Base-by-base conservation (phyloP, 2,797 vertebrate genomes). In the Merluccius polli region DNA sequence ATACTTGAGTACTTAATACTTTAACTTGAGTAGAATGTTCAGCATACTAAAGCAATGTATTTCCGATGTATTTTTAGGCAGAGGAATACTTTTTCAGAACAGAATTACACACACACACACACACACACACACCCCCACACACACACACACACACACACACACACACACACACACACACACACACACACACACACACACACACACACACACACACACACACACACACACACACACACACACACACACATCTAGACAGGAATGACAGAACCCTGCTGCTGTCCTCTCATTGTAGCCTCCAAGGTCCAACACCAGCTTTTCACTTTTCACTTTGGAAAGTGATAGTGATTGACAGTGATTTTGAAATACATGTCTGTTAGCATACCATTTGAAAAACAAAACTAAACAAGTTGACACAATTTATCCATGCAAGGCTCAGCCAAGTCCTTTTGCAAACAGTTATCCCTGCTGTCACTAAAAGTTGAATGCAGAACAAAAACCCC, bases 171-270 rank as follows among this genome's bases (percentile, higher is more conserved):
- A 38, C 24, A 30, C 70, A 73, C 35, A 72, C 70, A 35, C 36
- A n/a, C 15, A 74, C 70, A 71, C 52, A 63, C 27, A 71, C 32
- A 33, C 16, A 33, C 16, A 24, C 30, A 71, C 70, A 71, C 71
- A 48, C 24, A 38, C 71, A 73, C 71, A 70, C 69, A 70, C 69
- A 70, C 69, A 70, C 69, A 70, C 69, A 70, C 41, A 48, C 41
- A 48, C 41, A 48, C 41, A 48, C 44, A 78, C 81, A 38, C 52
- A 32, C 74, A 79, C 76, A 78, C 81, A 24, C 76, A 84, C 78
- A 86, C 74, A 88, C 76, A 85, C 81, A 91, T 88, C 87, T 90
- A 86, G 87, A 89, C 89, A 91, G 90, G 91, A 91, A 91, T 86
- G 82, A 87, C 86, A 87, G 89, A 89, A 83, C 86, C 88, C 87